phyloP scores from a whole-genome alignment of 2,797 vertebrate species.

The Galagoides demidoff region DNA sequence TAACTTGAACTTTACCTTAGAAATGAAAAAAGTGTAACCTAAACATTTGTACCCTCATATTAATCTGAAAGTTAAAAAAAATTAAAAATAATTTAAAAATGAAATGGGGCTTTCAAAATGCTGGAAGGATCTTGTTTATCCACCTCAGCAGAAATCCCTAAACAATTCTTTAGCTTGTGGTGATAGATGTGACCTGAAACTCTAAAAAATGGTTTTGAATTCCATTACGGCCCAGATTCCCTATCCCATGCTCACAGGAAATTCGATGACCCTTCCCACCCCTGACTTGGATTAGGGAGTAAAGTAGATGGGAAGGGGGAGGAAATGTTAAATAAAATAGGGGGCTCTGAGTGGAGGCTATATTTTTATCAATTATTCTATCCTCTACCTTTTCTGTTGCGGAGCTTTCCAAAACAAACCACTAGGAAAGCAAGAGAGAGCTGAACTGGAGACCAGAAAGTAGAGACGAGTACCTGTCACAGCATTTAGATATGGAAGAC shows the following conservation, averaged over 20 bases:
- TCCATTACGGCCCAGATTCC: background rate
- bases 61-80: too few species aligned
- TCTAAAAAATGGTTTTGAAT: background rate
- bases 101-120: background rate
- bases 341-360: background rate
- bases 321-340: background rate
- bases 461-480: background rate
- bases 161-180: background rate
- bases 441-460: background rate
- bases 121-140: background rate
- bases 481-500: background rate
- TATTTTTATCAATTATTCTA: background rate
- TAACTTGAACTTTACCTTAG: too few species aligned
- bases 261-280: background rate
- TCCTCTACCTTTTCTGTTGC: background rate
- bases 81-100: too few species aligned
- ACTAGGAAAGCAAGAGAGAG: background rate
- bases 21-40: too few species aligned
- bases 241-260: background rate
- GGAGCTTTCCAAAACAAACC: background rate
- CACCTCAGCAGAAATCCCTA: background rate
- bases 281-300: background rate
- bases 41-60: too few species aligned
- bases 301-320: background rate
- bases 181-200: background rate